These are phyloP conservation scores for Rhynchotus rufescens DNA, from an alignment of 2,797 vertebrate genomes.

Conservation along the genomic window DNA sequence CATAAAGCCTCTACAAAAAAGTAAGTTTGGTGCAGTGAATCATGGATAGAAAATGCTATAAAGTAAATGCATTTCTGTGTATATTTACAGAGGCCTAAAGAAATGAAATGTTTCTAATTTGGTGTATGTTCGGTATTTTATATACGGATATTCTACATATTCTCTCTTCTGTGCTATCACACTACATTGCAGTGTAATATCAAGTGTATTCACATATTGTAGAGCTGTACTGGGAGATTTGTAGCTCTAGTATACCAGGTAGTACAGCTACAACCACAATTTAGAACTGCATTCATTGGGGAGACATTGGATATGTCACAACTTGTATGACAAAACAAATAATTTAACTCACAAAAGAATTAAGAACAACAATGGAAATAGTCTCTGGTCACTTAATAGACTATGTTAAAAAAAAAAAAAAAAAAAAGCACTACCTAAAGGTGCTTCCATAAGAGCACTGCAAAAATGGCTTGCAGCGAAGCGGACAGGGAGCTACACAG, in stretches of 20 bases:
- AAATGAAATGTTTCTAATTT: background rate
- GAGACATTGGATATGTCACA: background rate
- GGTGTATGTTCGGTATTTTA: background rate
- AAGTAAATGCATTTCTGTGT: background rate
- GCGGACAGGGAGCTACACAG: fast-evolving
- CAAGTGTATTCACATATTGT: background rate
- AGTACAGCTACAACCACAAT: background rate
- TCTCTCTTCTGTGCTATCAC: background rate
- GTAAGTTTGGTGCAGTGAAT: background rate
- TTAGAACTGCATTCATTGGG: background rate
- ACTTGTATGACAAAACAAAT: background rate
- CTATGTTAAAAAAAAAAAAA: background rate
- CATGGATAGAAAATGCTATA: background rate
- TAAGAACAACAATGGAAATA: background rate
- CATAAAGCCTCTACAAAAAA: background rate
- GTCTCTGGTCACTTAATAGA: background rate
- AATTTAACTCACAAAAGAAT: background rate
- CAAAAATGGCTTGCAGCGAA: background rate
- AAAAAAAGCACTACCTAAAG: background rate
- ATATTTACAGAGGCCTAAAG: background rate
- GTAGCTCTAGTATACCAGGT: background rate
- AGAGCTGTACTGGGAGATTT: background rate
- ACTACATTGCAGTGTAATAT: background rate
- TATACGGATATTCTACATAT: background rate
- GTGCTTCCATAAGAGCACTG: background rate